Base-by-base conservation (phyloP, 2,888 invertebrate species). In the Esperia sulphurella region DNA sequence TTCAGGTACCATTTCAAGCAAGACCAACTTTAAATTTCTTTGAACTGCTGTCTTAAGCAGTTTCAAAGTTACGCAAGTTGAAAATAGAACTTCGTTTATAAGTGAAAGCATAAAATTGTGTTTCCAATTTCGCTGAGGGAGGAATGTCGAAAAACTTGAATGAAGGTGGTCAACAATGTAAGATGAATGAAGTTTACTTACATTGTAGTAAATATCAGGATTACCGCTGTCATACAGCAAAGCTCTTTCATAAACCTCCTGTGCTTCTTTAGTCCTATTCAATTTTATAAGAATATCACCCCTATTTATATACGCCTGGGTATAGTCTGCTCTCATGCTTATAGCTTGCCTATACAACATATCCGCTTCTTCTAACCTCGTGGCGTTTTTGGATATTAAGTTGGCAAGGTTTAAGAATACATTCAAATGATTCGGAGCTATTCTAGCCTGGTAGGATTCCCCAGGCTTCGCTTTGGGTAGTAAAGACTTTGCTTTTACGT, bases 331-430 rank as follows among this genome's bases (percentile, higher is more conserved):
- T 58, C 98, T 91, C 98, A 98, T 98, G 73, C 97, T 97, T 59
- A 98, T 98, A 9, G 98, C 98, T 80, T 98, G 98, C 52, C 97
- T 91, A 72, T 98, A 97, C 43, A 98, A 80, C 91, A 96, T 92
- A 83, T 98, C 98, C 0, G 98, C 98, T 83, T 98, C 98, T 79
- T 97, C 96, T 47, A 98, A 83, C 48, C 98, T 91, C 3, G 97
- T 96, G 29, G 94, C 94, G 81, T 98, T 97, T 74, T 97, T 95
- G 4, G 98, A 96, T 71, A 98, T 97, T 60, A 98, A 90, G 86
- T 97, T 98, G 1, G 98, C 98, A 55, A 98, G 91, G 85, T 98
- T 98, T 45, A 98, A 92, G 81, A 98, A 98, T 2, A 98, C 98
- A 83, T 98, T 98, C 50, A 98, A 90, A 83, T 98, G 97, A 82